These are phyloP conservation scores for Oceanodroma tethys DNA, from an alignment of 2,113 vertebrate species.

Conservation along the genomic window DNA sequence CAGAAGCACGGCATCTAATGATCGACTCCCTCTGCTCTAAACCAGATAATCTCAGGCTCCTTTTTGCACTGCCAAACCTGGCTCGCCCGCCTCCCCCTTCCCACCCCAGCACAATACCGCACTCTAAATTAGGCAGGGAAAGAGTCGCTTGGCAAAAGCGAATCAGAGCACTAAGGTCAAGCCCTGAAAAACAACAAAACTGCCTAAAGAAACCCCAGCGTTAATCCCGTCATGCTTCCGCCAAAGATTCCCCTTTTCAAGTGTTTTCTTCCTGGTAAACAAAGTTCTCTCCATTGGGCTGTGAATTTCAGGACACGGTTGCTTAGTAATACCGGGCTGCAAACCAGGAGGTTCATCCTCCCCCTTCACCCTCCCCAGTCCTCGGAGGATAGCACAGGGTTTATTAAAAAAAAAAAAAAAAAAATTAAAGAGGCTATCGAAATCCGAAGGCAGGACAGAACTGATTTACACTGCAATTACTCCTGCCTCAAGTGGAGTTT, in stretches of 20 bases:
- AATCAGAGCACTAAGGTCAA: conserved; percentile 61
- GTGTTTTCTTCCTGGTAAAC: conserved; percentile 80
- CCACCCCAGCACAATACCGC: conserved; percentile 54
- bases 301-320: conserved; percentile 70
- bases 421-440: not conserved
- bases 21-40: conserved; percentile 22
- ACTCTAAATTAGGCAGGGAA: conserved; percentile 68
- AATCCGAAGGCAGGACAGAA: not conserved
- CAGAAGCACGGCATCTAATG: conserved; percentile 55
- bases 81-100: not conserved
- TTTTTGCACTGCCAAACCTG: conserved; percentile 9
- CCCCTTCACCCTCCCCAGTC: not conserved
- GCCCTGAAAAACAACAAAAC: conserved; percentile 73
- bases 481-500: fast-evolving
- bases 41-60: conserved; percentile 33
- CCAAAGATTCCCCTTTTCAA: conserved; percentile 77
- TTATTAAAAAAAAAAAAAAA: not conserved
- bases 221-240: conserved; percentile 73
- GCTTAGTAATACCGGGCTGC: conserved; percentile 66
- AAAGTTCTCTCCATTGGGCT: conserved; percentile 61
- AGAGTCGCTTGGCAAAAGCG: conserved; percentile 69
- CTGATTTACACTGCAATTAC: fast-evolving
- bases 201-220: conserved; percentile 64
- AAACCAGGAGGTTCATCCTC: not conserved
- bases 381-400: not conserved